Percentiles rank a stretch among this genome's conserved stretches.
Evolutionary conservation across 2,113 vertebrate genomes (phyloP).

Genomic region (Chaenogobius annularis): DNA sequence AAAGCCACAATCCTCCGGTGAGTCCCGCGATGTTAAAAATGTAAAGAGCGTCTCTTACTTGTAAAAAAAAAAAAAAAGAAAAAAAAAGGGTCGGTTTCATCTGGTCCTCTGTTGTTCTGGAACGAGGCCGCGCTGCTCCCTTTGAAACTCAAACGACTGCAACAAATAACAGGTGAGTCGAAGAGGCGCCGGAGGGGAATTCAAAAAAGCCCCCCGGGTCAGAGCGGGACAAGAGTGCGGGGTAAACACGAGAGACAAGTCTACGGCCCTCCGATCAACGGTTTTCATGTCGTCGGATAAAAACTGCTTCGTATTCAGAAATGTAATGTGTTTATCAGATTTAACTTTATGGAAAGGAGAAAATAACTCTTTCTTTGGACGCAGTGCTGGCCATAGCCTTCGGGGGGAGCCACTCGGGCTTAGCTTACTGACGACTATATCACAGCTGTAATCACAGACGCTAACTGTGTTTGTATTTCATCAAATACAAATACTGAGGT

Average conservation of each 20-base stretch:
- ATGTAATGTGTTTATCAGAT: neutral
- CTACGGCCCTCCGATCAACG: conserved; percentile 12
- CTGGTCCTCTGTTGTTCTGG: neutral
- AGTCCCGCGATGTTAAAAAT: conserved; percentile 5
- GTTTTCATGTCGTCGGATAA: neutral
- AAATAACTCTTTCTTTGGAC: neutral
- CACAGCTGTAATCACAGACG: no score
- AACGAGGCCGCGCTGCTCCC: neutral
- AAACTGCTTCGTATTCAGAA: neutral
- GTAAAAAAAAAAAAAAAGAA: no score
- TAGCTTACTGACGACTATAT: no score
- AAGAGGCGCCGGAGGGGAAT: neutral
- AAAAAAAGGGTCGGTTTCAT: neutral
- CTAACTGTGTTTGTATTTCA: no score
- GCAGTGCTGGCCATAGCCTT: no score
- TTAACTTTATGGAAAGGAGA: neutral
- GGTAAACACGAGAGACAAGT: conserved; percentile 12
- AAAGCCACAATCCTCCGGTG: neutral
- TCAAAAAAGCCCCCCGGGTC: conserved; percentile 1
- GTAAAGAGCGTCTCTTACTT: neutral
- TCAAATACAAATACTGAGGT: no score
- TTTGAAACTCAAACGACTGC: conserved; percentile 25
- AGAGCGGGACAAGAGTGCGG: neutral
- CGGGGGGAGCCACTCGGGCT: no score
- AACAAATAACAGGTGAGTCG: neutral